Conservation (phyloP, 2,113 vertebrate genomes). For the Colius striatus region DNA sequence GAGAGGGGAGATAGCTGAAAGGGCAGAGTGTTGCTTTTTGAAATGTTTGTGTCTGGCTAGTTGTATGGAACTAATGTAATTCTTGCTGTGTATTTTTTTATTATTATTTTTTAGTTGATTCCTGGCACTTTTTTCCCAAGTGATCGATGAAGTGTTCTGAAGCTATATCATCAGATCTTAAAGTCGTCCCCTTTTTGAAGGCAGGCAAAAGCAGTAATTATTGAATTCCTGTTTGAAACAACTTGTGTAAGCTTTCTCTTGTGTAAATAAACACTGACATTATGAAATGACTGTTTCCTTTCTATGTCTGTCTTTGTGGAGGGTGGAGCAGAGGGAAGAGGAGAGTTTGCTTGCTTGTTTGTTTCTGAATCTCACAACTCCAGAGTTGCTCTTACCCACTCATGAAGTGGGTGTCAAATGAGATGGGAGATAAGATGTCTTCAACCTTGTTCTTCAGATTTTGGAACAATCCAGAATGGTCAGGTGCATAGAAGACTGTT, state of each 20-base stretch:
- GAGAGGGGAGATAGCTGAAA: background rate
- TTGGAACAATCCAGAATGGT: background rate
- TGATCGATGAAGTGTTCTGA: constrained; percentile 12
- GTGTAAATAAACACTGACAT: constrained; percentile 71
- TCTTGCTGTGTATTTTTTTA: background rate
- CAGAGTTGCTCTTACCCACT: background rate
- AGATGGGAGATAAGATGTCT: background rate
- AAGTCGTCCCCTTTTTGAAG: constrained; percentile 10
- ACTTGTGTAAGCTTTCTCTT: constrained; percentile 8
- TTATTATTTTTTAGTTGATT: constrained; percentile 61
- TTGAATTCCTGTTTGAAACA: constrained; percentile 14
- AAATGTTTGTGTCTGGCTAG: background rate
- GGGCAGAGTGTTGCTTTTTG: background rate
- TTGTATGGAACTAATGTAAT: background rate
- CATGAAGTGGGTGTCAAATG: background rate
- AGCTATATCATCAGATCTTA: background rate
- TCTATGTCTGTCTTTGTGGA: background rate
- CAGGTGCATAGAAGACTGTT: background rate
- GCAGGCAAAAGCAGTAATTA: background rate
- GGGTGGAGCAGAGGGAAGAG: constrained; percentile 9
- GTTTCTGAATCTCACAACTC: background rate
- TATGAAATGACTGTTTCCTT: constrained; percentile 25
- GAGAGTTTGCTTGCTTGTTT: background rate
- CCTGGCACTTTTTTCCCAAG: constrained; percentile 71
- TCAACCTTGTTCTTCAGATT: background rate